Percentiles rank a stretch among this genome's conserved stretches.
These are phyloP conservation scores for Bucco capensis DNA, from an alignment of 2,113 vertebrate species.

Conservation along the genomic window DNA sequence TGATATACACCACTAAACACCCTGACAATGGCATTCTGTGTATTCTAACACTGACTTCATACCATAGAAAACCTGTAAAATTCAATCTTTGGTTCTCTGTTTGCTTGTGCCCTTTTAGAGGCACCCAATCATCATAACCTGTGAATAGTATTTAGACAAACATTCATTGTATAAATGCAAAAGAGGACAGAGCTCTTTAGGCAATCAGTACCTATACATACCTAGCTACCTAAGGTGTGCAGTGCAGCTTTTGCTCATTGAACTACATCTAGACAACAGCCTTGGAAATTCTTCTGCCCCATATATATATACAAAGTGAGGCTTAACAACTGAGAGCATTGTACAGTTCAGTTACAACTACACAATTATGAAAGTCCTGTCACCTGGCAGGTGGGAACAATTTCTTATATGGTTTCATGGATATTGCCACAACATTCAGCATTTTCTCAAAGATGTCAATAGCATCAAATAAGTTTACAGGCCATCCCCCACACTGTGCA, in stretches of 20 bases:
- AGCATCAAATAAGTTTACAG: neutral
- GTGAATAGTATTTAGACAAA: neutral
- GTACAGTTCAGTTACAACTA: neutral
- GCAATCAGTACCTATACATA: neutral
- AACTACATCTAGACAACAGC: accelerated
- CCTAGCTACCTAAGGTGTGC: neutral
- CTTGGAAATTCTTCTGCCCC: neutral
- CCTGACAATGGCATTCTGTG: neutral
- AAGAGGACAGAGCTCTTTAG: neutral
- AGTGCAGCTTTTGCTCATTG: neutral
- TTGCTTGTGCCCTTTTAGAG: neutral
- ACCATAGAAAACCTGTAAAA: neutral
- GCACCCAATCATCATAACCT: neutral
- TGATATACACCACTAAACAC: neutral
- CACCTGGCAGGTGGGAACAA: neutral
- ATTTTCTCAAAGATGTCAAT: neutral
- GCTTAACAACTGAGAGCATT: neutral
- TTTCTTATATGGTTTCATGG: neutral
- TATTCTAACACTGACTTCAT: neutral
- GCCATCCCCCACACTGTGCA: neutral
- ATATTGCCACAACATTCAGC: neutral
- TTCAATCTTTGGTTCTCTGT: neutral
- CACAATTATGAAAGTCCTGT: neutral
- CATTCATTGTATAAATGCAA: neutral
- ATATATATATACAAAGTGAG: neutral